phyloP scores from a whole-genome alignment of 2,797 vertebrate species.

The Onychomys leucogaster region DNA sequence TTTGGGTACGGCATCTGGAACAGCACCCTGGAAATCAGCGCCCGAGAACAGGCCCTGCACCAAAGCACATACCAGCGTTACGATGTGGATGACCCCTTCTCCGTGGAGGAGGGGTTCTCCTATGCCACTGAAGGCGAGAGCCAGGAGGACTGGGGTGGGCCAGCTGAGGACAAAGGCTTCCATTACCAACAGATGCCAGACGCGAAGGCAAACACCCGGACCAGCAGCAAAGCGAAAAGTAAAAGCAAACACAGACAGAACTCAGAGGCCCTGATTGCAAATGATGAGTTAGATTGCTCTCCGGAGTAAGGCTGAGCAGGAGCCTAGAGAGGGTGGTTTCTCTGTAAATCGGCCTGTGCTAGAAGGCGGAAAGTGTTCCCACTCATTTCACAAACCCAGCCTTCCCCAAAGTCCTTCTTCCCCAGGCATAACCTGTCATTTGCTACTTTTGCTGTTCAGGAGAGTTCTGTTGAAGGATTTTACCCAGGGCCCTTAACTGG shows the following conservation, averaged over 20 bases:
- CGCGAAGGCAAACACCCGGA: constrained; percentile 86
- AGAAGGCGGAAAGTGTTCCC: constrained; percentile 84
- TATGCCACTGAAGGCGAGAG: constrained; percentile 87
- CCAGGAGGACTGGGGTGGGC: constrained; percentile 92
- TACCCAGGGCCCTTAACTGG: constrained; percentile 31
- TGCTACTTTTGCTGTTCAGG: constrained; percentile 78
- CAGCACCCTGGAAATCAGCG: constrained; percentile 95
- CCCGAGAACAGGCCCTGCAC: constrained; percentile 93
- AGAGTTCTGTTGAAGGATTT: constrained; percentile 62
- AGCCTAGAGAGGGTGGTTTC: constrained; percentile 68
- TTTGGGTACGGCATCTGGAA: constrained; percentile 97
- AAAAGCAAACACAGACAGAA: constrained; percentile 91
- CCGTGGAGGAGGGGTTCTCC: constrained; percentile 88
- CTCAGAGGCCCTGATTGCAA: constrained; percentile 92
- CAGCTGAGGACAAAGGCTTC: constrained; percentile 90
- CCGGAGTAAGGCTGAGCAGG: constrained; percentile 88
- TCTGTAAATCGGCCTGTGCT: constrained; percentile 88
- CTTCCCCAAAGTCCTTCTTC: constrained; percentile 59
- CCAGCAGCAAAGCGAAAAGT: constrained; percentile 91
- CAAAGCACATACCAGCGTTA: constrained; percentile 97
- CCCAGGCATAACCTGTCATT: constrained; percentile 74
- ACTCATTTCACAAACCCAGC: constrained; percentile 76
- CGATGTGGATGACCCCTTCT: constrained; percentile 95
- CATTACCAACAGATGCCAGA: constrained; percentile 90
- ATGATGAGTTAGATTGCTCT: constrained; percentile 95